These are phyloP conservation scores for Callaeas wilsoni DNA, from an alignment of 2,113 vertebrate genomes.

Conservation along the genomic window DNA sequence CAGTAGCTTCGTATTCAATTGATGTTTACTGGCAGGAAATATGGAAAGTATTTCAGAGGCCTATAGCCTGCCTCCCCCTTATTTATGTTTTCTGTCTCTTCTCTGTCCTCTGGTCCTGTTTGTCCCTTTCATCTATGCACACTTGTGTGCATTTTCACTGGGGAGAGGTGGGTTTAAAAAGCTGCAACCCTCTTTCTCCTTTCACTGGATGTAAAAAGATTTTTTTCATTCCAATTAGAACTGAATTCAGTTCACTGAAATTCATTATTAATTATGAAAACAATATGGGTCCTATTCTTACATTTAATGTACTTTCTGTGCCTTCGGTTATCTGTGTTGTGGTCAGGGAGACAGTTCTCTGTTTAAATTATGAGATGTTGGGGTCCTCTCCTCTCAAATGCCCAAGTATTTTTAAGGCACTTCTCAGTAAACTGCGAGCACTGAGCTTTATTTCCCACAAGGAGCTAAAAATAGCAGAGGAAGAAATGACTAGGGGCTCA, in stretches of 20 bases:
- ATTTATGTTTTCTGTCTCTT: not conserved
- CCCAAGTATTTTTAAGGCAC: not conserved
- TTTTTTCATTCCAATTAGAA: not conserved
- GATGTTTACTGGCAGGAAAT: constrained; percentile 47
- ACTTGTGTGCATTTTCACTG: not conserved
- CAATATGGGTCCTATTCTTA: not conserved
- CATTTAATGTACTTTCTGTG: not conserved
- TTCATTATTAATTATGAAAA: not conserved
- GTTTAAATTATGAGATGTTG: not conserved
- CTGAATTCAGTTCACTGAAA: not conserved
- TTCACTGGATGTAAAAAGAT: not conserved
- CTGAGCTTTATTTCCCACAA: not conserved
- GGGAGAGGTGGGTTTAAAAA: not conserved
- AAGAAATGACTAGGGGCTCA: not conserved
- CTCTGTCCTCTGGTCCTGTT: not conserved
- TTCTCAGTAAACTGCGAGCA: not conserved
- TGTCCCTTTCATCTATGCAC: not conserved
- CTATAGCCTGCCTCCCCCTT: not conserved
- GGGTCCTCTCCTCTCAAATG: not conserved
- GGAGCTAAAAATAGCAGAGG: not conserved
- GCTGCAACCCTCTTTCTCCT: not conserved
- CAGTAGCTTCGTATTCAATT: constrained; percentile 23
- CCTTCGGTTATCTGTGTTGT: not conserved
- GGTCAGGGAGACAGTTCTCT: not conserved
- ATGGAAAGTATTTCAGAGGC: not conserved